phyloP scores from a whole-genome alignment of 2,797 vertebrate species.

The Hylomyscus alleni region DNA sequence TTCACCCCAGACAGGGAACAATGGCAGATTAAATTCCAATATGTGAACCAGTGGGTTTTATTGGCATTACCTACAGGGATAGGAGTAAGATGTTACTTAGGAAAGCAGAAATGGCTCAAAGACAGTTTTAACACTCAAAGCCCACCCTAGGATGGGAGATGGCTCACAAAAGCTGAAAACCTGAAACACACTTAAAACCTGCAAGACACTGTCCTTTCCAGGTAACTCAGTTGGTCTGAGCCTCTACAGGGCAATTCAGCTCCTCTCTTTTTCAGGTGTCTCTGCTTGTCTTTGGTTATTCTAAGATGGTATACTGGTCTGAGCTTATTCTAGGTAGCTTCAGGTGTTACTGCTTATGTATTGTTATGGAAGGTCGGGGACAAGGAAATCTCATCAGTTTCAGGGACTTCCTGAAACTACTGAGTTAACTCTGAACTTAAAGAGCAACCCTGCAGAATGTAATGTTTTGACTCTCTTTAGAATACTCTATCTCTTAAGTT shows the following conservation, averaged over 20 bases:
- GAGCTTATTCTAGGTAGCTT: background rate
- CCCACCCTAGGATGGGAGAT: background rate
- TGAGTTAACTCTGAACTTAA: background rate
- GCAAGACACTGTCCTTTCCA: background rate
- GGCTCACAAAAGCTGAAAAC: background rate
- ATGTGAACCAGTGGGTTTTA: background rate
- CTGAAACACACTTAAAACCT: background rate
- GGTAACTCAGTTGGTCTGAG: background rate
- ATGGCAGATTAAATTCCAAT: background rate
- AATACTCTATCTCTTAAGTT: background rate
- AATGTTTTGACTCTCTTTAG: background rate
- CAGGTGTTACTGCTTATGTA: background rate
- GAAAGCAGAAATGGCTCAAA: background rate
- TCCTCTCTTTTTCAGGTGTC: background rate
- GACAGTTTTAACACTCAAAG: background rate
- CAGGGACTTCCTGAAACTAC: background rate
- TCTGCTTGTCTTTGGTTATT: background rate
- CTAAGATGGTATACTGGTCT: background rate
- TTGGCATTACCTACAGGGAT: background rate
- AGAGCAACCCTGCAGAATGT: background rate
- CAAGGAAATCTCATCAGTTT: background rate
- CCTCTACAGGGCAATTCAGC: background rate
- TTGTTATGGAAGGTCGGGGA: background rate
- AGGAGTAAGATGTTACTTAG: background rate
- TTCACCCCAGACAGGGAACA: background rate